These are phyloP conservation scores for Sorex fumeus DNA, from an alignment of 2,113 vertebrate species.

Conservation along the genomic window DNA sequence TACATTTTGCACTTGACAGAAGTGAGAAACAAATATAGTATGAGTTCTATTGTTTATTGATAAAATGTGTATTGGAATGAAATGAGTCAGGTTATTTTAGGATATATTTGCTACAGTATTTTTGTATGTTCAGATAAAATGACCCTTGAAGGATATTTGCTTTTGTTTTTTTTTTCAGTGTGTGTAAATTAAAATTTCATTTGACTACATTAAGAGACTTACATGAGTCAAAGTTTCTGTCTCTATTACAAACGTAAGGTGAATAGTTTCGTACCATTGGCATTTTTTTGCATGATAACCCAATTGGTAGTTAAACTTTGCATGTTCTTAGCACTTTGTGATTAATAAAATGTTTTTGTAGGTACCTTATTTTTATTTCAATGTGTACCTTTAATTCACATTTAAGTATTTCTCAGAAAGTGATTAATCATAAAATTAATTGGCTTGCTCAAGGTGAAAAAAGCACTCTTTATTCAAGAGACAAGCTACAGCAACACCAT, in stretches of 20 bases:
- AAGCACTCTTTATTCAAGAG: background rate
- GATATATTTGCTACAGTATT: background rate
- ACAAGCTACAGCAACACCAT: background rate
- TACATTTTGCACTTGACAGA: background rate
- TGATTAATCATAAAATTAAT: background rate
- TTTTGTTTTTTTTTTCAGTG: background rate
- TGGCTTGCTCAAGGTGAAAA: background rate
- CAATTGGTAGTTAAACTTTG: background rate
- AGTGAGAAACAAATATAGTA: background rate
- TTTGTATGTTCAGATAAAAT: background rate
- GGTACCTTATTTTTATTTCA: background rate
- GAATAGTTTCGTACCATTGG: background rate
- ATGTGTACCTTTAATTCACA: background rate
- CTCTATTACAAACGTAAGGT: background rate
- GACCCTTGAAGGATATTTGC: background rate
- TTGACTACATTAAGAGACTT: background rate
- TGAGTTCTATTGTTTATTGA: background rate
- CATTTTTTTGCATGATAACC: background rate
- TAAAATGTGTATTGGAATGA: background rate
- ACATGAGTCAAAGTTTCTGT: background rate
- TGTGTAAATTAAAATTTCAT: slow-evolving; percentile 1
- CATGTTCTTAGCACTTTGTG: background rate
- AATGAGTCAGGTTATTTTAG: background rate
- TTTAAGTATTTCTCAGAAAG: background rate
- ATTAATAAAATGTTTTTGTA: slow-evolving; percentile 1